phyloP scores from a whole-genome alignment of 2,888 invertebrate species.

The Zaprionus bogoriensis region DNA sequence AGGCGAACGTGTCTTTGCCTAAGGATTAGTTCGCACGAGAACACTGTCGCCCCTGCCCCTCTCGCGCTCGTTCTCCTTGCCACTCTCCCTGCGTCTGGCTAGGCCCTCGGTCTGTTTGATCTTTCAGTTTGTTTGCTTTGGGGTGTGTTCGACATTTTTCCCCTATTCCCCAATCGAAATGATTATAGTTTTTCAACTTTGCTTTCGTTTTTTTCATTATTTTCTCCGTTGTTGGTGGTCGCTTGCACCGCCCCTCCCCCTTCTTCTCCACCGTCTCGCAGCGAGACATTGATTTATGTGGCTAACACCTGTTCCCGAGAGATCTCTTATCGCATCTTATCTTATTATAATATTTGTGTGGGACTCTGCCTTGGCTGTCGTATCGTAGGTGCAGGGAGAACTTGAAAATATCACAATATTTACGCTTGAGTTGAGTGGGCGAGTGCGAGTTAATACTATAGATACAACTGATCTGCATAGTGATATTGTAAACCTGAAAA shows the following conservation, averaged over 20 bases:
- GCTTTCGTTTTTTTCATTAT: constrained; percentile 4
- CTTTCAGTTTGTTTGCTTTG: constrained; percentile 26
- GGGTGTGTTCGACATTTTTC: background rate
- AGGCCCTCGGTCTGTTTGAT: constrained; percentile 51
- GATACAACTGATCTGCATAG: background rate
- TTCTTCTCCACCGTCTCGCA: constrained; percentile 16
- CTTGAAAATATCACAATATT: background rate
- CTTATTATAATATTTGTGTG: constrained; percentile 42
- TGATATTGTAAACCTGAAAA: background rate
- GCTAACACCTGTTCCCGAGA: constrained; percentile 50
- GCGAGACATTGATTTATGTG: constrained; percentile 68
- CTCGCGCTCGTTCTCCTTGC: constrained; percentile 5
- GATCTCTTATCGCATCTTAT: constrained; percentile 50
- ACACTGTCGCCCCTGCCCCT: background rate
- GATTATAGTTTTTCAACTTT: background rate
- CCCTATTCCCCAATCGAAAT: background rate
- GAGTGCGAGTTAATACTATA: too few relatives aligned
- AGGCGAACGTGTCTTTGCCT: constrained; percentile 54
- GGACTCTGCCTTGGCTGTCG: background rate
- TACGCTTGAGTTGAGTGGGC: too few relatives aligned
- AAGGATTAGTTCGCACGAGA: constrained; percentile 57
- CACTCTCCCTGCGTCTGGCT: constrained; percentile 34
- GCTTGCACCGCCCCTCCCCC: background rate
- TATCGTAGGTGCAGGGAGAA: background rate
- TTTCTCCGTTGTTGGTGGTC: constrained; percentile 3